These are phyloP conservation scores for Canis aureus DNA, from an alignment of 2,113 vertebrate genomes.

Conservation along the genomic window DNA sequence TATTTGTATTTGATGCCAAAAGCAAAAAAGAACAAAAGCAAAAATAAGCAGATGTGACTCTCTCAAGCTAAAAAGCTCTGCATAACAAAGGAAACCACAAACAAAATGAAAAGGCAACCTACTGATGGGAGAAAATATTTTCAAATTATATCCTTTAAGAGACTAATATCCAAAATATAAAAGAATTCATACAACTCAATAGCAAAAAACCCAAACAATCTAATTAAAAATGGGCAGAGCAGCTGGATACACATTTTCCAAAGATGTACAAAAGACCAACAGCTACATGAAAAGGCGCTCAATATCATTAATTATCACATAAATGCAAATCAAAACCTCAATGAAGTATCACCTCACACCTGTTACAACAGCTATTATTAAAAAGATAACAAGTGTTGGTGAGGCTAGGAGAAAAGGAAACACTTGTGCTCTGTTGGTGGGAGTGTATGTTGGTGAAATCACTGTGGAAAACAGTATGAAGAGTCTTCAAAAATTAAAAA, in stretches of 20 bases:
- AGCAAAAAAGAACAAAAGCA: background rate
- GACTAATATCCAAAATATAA: background rate
- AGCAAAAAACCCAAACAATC: background rate
- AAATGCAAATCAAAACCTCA: background rate
- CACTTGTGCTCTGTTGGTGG: background rate
- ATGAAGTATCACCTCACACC: background rate
- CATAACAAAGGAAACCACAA: background rate
- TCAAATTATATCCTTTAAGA: background rate
- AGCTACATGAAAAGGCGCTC: background rate
- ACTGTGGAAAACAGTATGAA: background rate
- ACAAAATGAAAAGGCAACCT: background rate
- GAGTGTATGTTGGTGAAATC: background rate
- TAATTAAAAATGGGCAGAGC: background rate
- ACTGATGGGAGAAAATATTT: background rate
- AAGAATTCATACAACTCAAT: background rate
- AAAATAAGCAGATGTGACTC: background rate
- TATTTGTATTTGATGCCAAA: background rate
- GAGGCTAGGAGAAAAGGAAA: background rate
- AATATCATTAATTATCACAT: background rate
- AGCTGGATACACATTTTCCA: background rate
- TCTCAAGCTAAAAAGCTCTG: background rate
- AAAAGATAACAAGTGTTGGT: background rate
- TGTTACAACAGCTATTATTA: background rate
- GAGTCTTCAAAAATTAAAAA: background rate
- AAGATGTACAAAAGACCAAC: background rate